A percentile compares a stretch with the other conserved stretches of the same genome.
Conservation (phyloP, 2,888 invertebrate genomes). For the Aleiodes leptofemur region DNA sequence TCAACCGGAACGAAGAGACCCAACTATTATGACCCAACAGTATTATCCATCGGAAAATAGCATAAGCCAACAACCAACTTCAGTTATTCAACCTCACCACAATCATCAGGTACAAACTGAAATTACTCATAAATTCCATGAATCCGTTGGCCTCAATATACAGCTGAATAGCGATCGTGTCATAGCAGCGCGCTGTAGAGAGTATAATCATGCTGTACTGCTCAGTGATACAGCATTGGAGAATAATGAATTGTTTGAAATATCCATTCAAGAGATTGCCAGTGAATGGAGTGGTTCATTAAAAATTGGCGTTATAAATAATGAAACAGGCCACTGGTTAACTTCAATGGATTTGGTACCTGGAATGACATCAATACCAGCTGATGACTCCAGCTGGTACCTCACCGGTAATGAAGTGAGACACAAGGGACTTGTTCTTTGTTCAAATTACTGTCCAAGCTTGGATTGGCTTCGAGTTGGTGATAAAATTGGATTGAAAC, state of each 20-base stretch:
- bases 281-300: conserved; percentile 84
- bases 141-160: conserved; percentile 84
- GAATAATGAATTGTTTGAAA: conserved; percentile 88
- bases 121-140: conserved; percentile 75
- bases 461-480: conserved; percentile 89
- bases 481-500: conserved; percentile 86
- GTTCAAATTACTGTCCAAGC: conserved; percentile 83
- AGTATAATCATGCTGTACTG: conserved; percentile 80
- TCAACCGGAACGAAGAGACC: conserved; percentile 71
- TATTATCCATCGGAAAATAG: conserved; percentile 76
- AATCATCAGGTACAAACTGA: conserved; percentile 70
- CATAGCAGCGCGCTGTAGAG: conserved; percentile 80
- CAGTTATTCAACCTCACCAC: conserved; percentile 76
- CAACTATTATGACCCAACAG: conserved; percentile 66
- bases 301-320: conserved; percentile 86
- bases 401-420: conserved; percentile 84
- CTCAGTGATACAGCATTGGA: conserved; percentile 85
- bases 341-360: conserved; percentile 80
- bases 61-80: conserved; percentile 78
- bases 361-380: conserved; percentile 80
- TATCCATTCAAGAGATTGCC: conserved; percentile 81
- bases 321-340: conserved; percentile 76
- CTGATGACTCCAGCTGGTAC: conserved; percentile 80
- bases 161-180: conserved; percentile 82
- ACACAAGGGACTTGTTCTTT: conserved; percentile 81